phyloP scores from a whole-genome alignment of 2,888 invertebrate species.

The Bedellia somnulentella region DNA sequence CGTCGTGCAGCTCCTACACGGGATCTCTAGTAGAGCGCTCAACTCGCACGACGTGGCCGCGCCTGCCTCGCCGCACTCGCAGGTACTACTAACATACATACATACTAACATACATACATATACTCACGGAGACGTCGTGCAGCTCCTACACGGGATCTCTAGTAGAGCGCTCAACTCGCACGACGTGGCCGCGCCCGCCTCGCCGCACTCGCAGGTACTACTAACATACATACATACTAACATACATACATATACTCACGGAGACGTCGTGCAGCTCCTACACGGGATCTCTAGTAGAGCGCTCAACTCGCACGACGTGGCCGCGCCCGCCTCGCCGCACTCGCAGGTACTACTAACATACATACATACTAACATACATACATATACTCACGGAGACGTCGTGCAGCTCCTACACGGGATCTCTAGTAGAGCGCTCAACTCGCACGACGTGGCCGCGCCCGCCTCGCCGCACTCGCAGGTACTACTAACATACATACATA shows the following conservation, averaged over 20 bases:
- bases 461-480: conserved; percentile 78
- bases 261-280: conserved; percentile 67
- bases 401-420: conserved; percentile 85
- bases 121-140: conserved; percentile 47
- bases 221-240: too few relatives aligned
- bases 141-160: conserved; percentile 83
- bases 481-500: too few relatives aligned
- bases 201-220: conserved; percentile 70
- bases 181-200: conserved; percentile 84
- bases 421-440: conserved; percentile 79
- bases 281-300: conserved; percentile 84
- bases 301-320: conserved; percentile 86
- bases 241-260: too few relatives aligned
- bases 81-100: conserved; percentile 31
- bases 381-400: neutral
- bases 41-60: conserved; percentile 90
- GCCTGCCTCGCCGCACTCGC: conserved; percentile 79
- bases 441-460: conserved; percentile 86
- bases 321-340: conserved; percentile 81
- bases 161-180: conserved; percentile 83
- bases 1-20: conserved; percentile 78
- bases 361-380: too few relatives aligned
- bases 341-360: conserved; percentile 57
- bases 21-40: conserved; percentile 78
- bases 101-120: too few relatives aligned